phyloP scores from a whole-genome alignment of 2,797 vertebrate species.

The Oreonectes daqikongensis region DNA sequence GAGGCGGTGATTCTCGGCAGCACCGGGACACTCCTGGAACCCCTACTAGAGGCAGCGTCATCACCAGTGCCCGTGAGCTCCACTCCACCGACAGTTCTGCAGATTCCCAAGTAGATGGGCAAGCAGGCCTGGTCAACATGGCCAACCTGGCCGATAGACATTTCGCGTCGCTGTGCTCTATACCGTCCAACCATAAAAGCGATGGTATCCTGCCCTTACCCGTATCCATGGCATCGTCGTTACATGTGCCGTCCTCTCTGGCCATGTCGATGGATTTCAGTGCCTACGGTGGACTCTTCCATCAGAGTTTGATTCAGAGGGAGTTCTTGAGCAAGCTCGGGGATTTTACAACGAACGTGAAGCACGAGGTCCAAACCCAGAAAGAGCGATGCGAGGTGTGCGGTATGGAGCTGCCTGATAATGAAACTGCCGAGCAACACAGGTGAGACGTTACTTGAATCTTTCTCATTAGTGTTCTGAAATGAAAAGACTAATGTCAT shows the following conservation, averaged over 20 bases:
- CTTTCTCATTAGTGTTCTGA: background rate
- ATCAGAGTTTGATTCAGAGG: slow-evolving; percentile 93
- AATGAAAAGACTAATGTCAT: background rate
- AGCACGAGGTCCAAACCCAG: slow-evolving; percentile 80
- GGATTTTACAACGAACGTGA: slow-evolving; percentile 91
- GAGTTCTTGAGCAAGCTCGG: slow-evolving; percentile 94
- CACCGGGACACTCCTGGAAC: slow-evolving; percentile 88
- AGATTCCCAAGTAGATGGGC: slow-evolving; percentile 70
- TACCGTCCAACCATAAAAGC: slow-evolving; percentile 83
- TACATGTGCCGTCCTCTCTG: slow-evolving; percentile 82
- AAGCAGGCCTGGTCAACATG: slow-evolving; percentile 68
- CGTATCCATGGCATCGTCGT: slow-evolving; percentile 76
- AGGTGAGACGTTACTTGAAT: slow-evolving; percentile 76
- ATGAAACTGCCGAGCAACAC: slow-evolving; percentile 93
- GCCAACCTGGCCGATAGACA: slow-evolving; percentile 79
- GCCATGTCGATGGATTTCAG: slow-evolving; percentile 93
- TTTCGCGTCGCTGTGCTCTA: slow-evolving; percentile 83
- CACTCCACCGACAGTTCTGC: slow-evolving; percentile 79
- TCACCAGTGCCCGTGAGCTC: slow-evolving; percentile 94
- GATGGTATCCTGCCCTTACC: slow-evolving; percentile 84
- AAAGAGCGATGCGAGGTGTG: slow-evolving; percentile 90
- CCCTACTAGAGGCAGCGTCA: slow-evolving; percentile 91
- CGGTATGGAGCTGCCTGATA: slow-evolving; percentile 89
- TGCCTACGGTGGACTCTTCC: slow-evolving; percentile 89
- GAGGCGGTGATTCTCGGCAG: slow-evolving; percentile 75